A percentile compares a stretch with the other conserved stretches of the same genome.
phyloP scores from a whole-genome alignment of 2,888 invertebrate species.

The Falcaria lacertinaria region DNA sequence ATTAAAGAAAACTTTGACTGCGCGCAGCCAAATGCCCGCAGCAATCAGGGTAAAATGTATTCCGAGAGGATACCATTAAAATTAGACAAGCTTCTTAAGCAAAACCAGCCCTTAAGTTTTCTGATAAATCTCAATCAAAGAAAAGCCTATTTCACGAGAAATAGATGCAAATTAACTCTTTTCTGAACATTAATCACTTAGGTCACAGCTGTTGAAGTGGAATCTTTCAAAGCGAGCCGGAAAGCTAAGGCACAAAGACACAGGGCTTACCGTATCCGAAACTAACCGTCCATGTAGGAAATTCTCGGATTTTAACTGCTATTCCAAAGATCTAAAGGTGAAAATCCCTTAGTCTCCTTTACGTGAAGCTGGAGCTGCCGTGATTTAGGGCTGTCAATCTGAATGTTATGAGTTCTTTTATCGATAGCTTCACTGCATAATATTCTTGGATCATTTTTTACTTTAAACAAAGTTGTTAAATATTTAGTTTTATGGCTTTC shows the following conservation, averaged over 20 bases:
- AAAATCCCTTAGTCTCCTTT: constrained; percentile 3
- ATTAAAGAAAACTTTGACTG: no score
- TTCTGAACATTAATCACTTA: constrained; percentile 48
- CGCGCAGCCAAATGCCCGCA: no score
- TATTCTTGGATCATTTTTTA: background rate
- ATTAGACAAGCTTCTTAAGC: no score
- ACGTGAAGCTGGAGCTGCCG: constrained; percentile 2
- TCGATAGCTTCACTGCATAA: background rate
- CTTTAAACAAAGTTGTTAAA: background rate
- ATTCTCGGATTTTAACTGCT: background rate
- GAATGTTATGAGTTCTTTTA: constrained; percentile 3
- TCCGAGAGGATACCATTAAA: no score
- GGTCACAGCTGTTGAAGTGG: constrained; percentile 61
- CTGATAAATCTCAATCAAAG: background rate
- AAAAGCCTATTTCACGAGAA: constrained; percentile 21
- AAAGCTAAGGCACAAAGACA: constrained; percentile 37
- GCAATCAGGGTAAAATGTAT: no score
- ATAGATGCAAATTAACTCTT: constrained; percentile 39
- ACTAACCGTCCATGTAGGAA: background rate
- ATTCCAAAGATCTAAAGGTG: background rate
- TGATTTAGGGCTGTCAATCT: constrained; percentile 9
- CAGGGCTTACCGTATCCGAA: constrained; percentile 17
- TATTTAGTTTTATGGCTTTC: no score
- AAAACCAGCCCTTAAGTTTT: background rate
- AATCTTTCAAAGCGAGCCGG: constrained; percentile 33